A percentile compares a stretch with the other conserved stretches of the same genome.
These are phyloP conservation scores for Grallaria varia DNA, from an alignment of 2,113 vertebrate genomes.

Conservation along the genomic window DNA sequence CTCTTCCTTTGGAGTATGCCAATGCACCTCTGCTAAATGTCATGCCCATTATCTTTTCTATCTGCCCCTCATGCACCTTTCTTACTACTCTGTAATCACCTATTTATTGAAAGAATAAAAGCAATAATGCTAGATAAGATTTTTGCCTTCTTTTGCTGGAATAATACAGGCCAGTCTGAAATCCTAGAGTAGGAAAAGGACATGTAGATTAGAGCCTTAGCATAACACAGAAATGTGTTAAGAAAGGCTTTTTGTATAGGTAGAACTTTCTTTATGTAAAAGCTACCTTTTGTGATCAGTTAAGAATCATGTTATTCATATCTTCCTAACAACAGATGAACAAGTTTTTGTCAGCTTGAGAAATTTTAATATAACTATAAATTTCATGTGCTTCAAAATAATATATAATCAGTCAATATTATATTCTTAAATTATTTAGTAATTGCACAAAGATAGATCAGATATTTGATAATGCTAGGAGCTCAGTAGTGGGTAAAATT, in stretches of 20 bases:
- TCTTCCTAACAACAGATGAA: neutral
- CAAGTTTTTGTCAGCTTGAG: conserved; percentile 3
- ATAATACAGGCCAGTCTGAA: neutral
- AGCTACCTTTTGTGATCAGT: neutral
- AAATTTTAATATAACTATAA: conserved; percentile 22
- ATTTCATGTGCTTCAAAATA: conserved; percentile 38
- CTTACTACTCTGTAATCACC: neutral
- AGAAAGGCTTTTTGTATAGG: neutral
- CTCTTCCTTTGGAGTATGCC: neutral
- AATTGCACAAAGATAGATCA: conserved; percentile 51
- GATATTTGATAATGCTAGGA: conserved; percentile 57
- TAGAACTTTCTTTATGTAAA: neutral
- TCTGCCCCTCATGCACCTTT: neutral
- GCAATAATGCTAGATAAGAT: neutral
- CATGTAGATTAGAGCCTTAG: neutral
- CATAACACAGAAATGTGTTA: neutral
- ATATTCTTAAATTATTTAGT: conserved; percentile 63
- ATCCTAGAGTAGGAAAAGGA: neutral
- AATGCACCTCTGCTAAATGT: neutral
- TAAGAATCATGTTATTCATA: neutral
- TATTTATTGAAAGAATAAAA: neutral
- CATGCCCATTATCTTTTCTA: neutral
- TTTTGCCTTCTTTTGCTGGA: neutral
- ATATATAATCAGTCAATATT: conserved; percentile 46
- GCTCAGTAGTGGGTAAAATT: conserved; percentile 64